phyloP scores from a whole-genome alignment of 2,888 invertebrate genomes.

The Minunthozetes semirufus region DNA sequence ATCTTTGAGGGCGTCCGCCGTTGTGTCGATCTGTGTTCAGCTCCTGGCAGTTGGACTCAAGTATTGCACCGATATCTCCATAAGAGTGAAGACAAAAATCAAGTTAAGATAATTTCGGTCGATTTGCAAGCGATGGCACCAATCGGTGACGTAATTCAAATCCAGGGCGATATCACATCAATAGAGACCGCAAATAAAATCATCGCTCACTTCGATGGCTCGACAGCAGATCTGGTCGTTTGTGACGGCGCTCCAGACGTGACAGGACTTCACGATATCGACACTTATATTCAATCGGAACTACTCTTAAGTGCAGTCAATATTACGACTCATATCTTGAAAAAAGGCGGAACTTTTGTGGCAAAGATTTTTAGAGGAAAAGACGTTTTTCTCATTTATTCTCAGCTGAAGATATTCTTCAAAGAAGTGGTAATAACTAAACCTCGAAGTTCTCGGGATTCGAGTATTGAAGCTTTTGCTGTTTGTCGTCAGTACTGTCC shows the following conservation, averaged over 20 bases:
- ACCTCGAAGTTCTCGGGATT: conserved; percentile 90
- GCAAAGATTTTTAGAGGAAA: conserved; percentile 97
- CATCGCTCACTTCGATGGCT: conserved; percentile 79
- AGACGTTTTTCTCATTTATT: conserved; percentile 78
- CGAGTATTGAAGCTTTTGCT: conserved; percentile 96
- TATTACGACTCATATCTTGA: conserved; percentile 84
- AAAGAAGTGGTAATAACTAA: conserved; percentile 80
- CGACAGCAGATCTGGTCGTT: conserved; percentile 85
- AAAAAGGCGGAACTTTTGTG: conserved; percentile 80
- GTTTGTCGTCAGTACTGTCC: conserved; percentile 79
- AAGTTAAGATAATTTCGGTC: conserved; percentile 91
- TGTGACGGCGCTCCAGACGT: conserved; percentile 99
- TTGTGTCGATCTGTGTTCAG: conserved; percentile 95
- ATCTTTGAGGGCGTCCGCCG: conserved; percentile 78
- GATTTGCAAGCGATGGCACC: conserved; percentile 98
- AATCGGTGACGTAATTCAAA: conserved; percentile 84
- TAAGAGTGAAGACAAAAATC: conserved; percentile 28
- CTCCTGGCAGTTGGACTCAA: conserved; percentile 98
- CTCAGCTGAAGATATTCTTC: conserved; percentile 85
- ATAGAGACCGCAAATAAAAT: conserved; percentile 78
- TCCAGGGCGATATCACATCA: conserved; percentile 97
- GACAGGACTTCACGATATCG: conserved; percentile 94
- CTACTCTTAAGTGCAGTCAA: conserved; percentile 89
- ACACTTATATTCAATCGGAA: conserved; percentile 95
- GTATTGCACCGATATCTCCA: conserved; percentile 63